Evolutionary conservation across 2,113 vertebrate species (phyloP).

Genomic region (Zapornia atra): DNA sequence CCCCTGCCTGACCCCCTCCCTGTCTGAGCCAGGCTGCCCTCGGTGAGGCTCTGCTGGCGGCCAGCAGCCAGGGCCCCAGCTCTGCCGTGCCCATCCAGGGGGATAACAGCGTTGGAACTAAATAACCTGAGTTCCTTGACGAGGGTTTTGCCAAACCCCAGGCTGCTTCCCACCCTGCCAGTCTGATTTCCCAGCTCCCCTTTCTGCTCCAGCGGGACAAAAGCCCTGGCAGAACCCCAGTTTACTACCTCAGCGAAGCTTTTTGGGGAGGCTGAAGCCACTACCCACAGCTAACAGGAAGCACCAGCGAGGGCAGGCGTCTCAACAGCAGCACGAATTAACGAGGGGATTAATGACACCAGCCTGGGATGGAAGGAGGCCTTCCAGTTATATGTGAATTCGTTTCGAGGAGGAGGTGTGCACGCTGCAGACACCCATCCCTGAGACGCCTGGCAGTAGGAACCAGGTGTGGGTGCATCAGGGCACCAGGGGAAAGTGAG

Average conservation of each 20-base stretch:
- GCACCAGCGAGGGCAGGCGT: neutral
- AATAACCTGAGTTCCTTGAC: neutral
- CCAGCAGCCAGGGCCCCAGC: no score
- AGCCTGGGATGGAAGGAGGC: neutral
- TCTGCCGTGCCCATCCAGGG: neutral
- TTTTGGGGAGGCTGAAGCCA: neutral
- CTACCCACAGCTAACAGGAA: neutral
- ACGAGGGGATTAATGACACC: neutral
- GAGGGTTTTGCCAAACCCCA: neutral
- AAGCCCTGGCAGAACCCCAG: neutral
- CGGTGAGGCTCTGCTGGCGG: rapidly evolving
- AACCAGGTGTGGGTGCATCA: rapidly evolving
- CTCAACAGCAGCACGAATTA: rapidly evolving
- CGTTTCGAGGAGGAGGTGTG: neutral
- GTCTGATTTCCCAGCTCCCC: neutral
- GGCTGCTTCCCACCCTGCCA: neutral
- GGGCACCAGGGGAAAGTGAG: neutral
- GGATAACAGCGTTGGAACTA: neutral
- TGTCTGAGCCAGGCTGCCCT: neutral
- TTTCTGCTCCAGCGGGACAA: neutral
- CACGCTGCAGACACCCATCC: rapidly evolving
- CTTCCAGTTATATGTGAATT: neutral
- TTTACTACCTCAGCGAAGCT: neutral
- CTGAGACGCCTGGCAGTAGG: neutral
- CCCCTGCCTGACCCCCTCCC: no score